A percentile compares a stretch with the other conserved stretches of the same genome.
Conservation (phyloP, 1,140 invertebrate genomes). For the Ceratosolen fusciceps region DNA sequence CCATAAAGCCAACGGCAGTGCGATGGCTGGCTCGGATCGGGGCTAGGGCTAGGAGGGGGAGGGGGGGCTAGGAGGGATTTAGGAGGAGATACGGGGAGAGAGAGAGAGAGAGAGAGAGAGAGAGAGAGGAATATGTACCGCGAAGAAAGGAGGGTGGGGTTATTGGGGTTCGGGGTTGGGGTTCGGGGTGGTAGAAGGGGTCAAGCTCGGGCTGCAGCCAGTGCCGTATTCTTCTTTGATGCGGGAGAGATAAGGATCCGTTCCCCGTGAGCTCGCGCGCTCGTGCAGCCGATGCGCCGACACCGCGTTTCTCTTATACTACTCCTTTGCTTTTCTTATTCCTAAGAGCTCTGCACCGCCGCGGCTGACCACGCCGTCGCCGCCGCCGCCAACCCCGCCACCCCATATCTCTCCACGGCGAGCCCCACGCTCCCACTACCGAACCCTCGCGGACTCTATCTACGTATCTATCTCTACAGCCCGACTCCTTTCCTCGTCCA, state of each 20-base stretch:
- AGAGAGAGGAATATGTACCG: neutral
- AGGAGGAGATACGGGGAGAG: neutral
- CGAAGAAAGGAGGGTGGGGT: neutral
- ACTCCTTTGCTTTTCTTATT: neutral
- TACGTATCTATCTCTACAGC: neutral
- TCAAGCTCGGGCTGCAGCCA: neutral
- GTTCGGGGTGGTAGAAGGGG: neutral
- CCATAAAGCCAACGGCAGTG: neutral
- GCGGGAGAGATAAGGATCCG: slow-evolving; percentile 15
- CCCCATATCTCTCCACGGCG: neutral
- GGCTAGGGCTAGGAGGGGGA: too few species aligned
- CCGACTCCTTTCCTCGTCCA: neutral
- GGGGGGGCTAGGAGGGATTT: too few species aligned
- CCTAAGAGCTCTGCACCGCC: neutral
- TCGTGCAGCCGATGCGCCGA: neutral
- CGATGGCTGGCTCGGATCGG: too few species aligned
- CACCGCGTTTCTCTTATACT: neutral
- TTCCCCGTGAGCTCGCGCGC: slow-evolving; percentile 6
- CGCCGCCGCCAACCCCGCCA: neutral
- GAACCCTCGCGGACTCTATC: too few species aligned
- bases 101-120: neutral
- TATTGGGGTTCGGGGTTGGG: too few species aligned
- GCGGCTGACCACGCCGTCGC: too few species aligned
- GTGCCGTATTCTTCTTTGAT: slow-evolving; percentile 30
- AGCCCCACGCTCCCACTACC: too few species aligned